Base-by-base conservation (phyloP, 2,113 vertebrate species). In the Eretmochelys imbricata region DNA sequence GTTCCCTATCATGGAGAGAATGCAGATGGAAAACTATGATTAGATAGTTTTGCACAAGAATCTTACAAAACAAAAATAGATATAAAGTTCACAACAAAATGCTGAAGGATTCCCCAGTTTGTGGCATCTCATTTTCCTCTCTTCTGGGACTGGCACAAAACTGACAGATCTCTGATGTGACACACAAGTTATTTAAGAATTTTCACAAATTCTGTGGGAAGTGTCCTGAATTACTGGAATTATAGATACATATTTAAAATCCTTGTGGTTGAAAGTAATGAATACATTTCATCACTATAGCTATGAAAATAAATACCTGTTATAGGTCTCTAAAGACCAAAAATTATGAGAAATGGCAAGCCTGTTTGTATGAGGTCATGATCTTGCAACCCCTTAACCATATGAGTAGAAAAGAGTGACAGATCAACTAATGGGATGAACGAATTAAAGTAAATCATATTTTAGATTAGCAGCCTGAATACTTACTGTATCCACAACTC, bases 381-480 rank as follows among this genome's bases (percentile, higher is more conserved):
- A 1, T 94, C 88, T 84, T 54, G 75, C 25, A 10, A 1, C 1
- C 1, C 17, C 48, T 65, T 87, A 81, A 16, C 27, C 16, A 31
- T 1, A 19, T 51, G 62, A 82, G 5, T 27, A 1, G 9, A 29
- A 88, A 82, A 51, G 11, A 88, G 27, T 13, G 46, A 79, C 49
- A 46, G 11, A 87, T 35, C 38, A 82, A 31, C 11, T 59, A 87
- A 14, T 65, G 57, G 42, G 53, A 85, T 76, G 65, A 93, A 85
- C 29, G n/a, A 35, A 72, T 38, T n/a, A 72, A 72, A 38, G 38
- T 72, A 38, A 42, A 89, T 94, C 31, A 24, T 11, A 16, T 81
- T 89, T 85, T 48, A 85, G 94, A 94, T 59, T 82, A 82, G 7
- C 59, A 94, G 80, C 38, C 75, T 87, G 42, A 82, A 87, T 75